Percentiles rank a stretch among this genome's conserved stretches.
Conservation (phyloP, 2,888 invertebrate species). For the Mesorhabditis spiculigera region DNA sequence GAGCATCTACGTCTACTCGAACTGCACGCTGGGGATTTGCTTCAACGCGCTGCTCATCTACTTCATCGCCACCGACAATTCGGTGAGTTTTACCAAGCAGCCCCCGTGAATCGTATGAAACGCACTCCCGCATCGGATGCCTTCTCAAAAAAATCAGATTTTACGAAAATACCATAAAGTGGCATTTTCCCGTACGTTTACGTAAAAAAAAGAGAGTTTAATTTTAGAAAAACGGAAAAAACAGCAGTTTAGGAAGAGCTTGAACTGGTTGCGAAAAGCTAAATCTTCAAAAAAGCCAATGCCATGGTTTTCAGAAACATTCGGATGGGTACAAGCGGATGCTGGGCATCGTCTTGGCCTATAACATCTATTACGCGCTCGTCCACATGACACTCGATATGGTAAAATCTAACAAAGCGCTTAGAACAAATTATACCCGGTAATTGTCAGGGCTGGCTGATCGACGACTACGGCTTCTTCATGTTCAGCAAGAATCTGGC, state of each 20-base stretch:
- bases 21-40: neutral
- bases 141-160: too few relatives aligned
- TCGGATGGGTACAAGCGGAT: neutral
- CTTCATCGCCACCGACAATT: neutral
- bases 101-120: too few relatives aligned
- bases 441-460: neutral
- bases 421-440: neutral
- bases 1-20: neutral
- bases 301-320: neutral
- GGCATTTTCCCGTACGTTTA: too few relatives aligned
- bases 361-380: constrained; percentile 3
- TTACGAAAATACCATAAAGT: too few relatives aligned
- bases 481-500: constrained; percentile 2
- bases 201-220: too few relatives aligned
- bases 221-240: too few relatives aligned
- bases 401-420: neutral
- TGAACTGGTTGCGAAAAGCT: neutral
- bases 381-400: neutral
- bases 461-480: constrained; percentile 2
- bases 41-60: neutral
- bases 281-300: neutral
- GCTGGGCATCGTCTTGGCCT: neutral
- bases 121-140: too few relatives aligned
- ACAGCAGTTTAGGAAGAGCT: neutral
- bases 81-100: neutral